Base-by-base conservation (phyloP, 2,888 invertebrate species). In the Leptarthrus brevirostris region DNA sequence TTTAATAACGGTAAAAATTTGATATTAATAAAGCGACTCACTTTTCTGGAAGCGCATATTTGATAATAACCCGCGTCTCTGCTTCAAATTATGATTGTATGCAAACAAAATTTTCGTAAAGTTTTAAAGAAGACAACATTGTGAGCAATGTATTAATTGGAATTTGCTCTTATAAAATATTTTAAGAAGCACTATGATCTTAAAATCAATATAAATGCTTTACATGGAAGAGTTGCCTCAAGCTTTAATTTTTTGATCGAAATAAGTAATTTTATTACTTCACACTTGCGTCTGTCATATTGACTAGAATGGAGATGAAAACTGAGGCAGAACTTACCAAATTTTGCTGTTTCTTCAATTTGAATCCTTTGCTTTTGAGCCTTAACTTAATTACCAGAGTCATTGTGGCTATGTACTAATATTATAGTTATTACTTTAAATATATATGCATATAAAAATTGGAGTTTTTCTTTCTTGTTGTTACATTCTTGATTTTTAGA, bases 221-320 rank as follows among this genome's bases (percentile, higher is more conserved):
- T 12, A 14, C 20, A 49, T 16, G 6, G 14, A 20, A 20, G 18
- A 18, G 44, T 56, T 18, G 56, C 22, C 54, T 44, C 54, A 22
- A 6, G 14, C 40, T 56, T 72, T 56, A 14, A 56, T 22, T 54
- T 36, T 40, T 22, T 52, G n/a, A 49, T 26, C 20, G 26, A 61
- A 64, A 64, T 52, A 52, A 61, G 53, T 64, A 56, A 70, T 71
- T 71, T 71, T 24, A 49, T 71, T 53, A 71, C 53, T 26, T 54
- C 40, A 22, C 14, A 24, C 24, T 22, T 20, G 5, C 71, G 34
- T 56, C 40, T 71, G 71, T 49, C 69, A 22, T 52, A 69, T 52
- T 52, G 52, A 69, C 69, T 69, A 52, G 69, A 69, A 49, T 69
- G 44, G 22, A n/a, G n/a, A 49, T 34, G 30, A 69, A 54, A 69